Evolutionary conservation across 2,888 invertebrate genomes (phyloP).

Genomic region (Nymphalis c-album): DNA sequence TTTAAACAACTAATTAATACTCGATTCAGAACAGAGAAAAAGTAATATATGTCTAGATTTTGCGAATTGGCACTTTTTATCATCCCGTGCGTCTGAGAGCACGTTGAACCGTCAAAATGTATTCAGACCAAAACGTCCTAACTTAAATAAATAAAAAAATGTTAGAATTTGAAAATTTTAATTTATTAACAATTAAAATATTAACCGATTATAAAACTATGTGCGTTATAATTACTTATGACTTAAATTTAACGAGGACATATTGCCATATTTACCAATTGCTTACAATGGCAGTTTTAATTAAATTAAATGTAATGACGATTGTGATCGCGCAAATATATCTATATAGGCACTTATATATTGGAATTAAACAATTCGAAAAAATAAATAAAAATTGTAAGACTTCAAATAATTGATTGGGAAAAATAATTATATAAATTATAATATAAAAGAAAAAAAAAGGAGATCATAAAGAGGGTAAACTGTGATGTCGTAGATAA

Average conservation of each 20-base stretch:
- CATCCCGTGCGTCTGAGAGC: too few relatives aligned
- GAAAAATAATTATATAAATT: neutral
- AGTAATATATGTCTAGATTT: too few relatives aligned
- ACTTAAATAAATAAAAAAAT: too few relatives aligned
- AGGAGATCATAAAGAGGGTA: slow-evolving; percentile 5
- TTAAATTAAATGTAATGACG: slow-evolving; percentile 1
- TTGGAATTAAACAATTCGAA: neutral
- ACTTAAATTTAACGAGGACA: neutral
- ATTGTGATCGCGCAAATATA: too few relatives aligned
- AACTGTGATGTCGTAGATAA: slow-evolving; percentile 8
- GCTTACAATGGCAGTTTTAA: slow-evolving; percentile 4
- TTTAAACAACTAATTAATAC: neutral
- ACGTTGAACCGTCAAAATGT: too few relatives aligned
- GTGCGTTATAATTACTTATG: neutral
- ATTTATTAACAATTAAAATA: neutral
- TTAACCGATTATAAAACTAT: neutral
- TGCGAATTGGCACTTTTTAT: too few relatives aligned
- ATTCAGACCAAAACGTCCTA: too few relatives aligned
- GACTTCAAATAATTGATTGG: neutral
- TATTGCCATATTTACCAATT: slow-evolving; percentile 1
- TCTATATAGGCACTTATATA: slow-evolving; percentile 6
- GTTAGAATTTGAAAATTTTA: too few relatives aligned
- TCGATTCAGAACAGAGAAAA: neutral
- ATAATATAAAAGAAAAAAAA: neutral
- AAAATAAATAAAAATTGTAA: neutral